Evolutionary conservation across 2,888 invertebrate species (phyloP).

Genomic region (Lomographa bimaculata): DNA sequence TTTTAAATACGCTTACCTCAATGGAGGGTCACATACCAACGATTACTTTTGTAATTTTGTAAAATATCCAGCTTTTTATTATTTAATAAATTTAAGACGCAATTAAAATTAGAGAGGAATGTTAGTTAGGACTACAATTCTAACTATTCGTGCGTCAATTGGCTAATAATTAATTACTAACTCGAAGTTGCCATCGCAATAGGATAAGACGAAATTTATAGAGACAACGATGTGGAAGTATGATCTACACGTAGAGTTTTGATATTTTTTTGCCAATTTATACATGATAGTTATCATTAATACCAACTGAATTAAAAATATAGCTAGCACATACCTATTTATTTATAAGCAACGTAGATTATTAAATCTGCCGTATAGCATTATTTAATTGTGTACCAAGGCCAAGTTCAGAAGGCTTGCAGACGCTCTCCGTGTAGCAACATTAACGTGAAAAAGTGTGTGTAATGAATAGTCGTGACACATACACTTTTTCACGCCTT

Average conservation of each 20-base stretch:
- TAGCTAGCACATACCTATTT: conserved; percentile 1
- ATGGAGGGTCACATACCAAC: conserved; percentile 59
- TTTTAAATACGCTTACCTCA: conserved; percentile 70
- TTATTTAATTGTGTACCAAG: too few relatives aligned
- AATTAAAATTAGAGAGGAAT: conserved; percentile 53
- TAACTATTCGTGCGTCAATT: conserved; percentile 69
- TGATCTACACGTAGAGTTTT: conserved; percentile 25
- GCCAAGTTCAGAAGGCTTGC: too few relatives aligned
- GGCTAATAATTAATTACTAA: conserved; percentile 51
- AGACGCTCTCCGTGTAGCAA: too few relatives aligned
- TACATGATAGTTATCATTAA: conserved; percentile 4
- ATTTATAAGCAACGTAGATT: too few relatives aligned
- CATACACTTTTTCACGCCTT: too few relatives aligned
- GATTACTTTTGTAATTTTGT: conserved; percentile 71
- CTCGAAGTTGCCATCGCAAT: conserved; percentile 60
- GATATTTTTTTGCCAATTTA: conserved; percentile 24
- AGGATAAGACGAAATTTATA: conserved; percentile 67
- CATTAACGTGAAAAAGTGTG: too few relatives aligned
- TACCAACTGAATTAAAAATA: conserved; percentile 6
- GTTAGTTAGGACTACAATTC: conserved; percentile 66
- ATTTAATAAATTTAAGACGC: conserved; percentile 52
- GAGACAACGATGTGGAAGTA: conserved; percentile 65
- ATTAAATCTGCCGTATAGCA: too few relatives aligned
- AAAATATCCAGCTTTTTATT: conserved; percentile 64
- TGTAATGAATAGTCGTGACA: too few relatives aligned